Evolutionary conservation across 2,113 vertebrate species (phyloP), one percentile per base, ranked within the genome.

Genomic region (Cettia cetti): DNA sequence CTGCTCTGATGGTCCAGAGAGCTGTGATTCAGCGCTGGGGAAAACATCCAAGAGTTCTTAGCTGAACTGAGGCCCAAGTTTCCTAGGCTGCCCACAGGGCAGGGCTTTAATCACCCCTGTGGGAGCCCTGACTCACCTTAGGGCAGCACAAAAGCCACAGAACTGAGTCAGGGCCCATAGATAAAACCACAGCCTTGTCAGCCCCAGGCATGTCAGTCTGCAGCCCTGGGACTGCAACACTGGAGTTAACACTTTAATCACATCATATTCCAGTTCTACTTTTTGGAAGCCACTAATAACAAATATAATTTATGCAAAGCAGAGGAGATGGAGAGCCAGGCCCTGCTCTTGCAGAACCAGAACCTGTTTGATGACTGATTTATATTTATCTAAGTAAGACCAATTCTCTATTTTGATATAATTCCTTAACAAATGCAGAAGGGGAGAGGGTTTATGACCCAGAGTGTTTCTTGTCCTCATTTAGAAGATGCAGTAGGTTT

Each of bases 261-360:
- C 2, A 0, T 2, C 11, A 0, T 3, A 14, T 10, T 63, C 61
- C 69, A 35, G 3, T 7, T 78, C 69, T 37, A 5, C 47, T 49
- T 71, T 75, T 21, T 47, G 52, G 90, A 81, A 93, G 23, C 33
- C 71, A 28, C 27, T 37, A 44, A 52, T 15, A 40, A 79, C 71
- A 72, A 94, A 8, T 14, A 33, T 2, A 47, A 45, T 33, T 83
- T 33, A 45, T 1, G 35, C 52, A 63, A 35, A 88, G 79, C 52
- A 66, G 13, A 33, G 33, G 26, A 74, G 63, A 27, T 39, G 37
- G 27, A 72, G 30, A 24, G 57, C 35, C 39, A 27, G 10, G 28
- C 28, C 23, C 13, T 65, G 39, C 30, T 64, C 76, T 71, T 44
- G 69, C 61, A 92, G 70, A 76, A 74, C 33, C 61, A 49, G 9